Percentiles rank a stretch among this genome's conserved stretches.
phyloP scores from a whole-genome alignment of 2,888 invertebrate species.

The Arge pagana region DNA sequence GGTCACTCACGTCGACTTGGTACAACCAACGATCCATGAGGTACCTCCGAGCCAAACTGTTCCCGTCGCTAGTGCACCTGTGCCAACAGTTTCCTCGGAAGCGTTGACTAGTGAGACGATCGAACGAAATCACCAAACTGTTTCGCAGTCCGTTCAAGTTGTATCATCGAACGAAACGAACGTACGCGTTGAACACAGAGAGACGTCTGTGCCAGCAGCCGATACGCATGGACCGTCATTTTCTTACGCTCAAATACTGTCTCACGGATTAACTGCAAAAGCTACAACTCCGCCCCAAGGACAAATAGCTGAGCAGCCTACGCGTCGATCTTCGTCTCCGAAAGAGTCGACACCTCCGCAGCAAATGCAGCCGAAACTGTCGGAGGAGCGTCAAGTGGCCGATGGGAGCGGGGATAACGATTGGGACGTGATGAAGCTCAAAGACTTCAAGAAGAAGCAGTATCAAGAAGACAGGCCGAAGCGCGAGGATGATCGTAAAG shows the following conservation, averaged over 20 bases:
- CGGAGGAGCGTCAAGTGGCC: slow-evolving; percentile 6
- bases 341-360: slow-evolving; percentile 36
- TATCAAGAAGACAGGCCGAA: slow-evolving; percentile 27
- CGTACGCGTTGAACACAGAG: slow-evolving; percentile 5
- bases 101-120: slow-evolving; percentile 6
- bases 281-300: slow-evolving; percentile 48
- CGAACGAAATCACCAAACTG: slow-evolving; percentile 3
- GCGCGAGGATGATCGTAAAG: slow-evolving; percentile 20
- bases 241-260: slow-evolving; percentile 74
- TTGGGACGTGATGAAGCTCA: slow-evolving; percentile 43
- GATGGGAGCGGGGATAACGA: slow-evolving; percentile 31
- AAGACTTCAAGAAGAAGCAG: slow-evolving; percentile 29
- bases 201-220: slow-evolving; percentile 2
- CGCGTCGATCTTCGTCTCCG: slow-evolving; percentile 9
- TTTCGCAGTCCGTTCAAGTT: slow-evolving; percentile 7
- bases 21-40: slow-evolving; percentile 2
- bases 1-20: background rate
- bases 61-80: background rate
- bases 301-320: slow-evolving; percentile 15
- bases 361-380: slow-evolving; percentile 20
- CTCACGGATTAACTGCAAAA: slow-evolving; percentile 64
- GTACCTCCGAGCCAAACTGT: slow-evolving; percentile 4
- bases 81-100: background rate
- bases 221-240: slow-evolving; percentile 49
- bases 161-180: slow-evolving; percentile 1